Evolutionary conservation across 2,888 invertebrate species (phyloP).

Genomic region (Vesta saturnalis): DNA sequence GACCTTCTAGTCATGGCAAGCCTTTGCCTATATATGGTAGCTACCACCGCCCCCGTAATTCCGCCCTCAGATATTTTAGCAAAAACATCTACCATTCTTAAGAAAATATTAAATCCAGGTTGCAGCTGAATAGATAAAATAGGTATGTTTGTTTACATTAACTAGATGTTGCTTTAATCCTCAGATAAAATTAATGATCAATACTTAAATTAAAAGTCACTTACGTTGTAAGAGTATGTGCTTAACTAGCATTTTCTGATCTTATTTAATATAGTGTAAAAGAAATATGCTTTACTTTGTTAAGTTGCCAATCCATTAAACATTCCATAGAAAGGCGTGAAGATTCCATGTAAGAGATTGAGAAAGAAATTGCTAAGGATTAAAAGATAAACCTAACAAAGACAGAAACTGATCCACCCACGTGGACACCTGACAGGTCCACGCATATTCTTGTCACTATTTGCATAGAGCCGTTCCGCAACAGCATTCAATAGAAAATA

Average conservation of each 20-base stretch:
- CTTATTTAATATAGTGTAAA: not conserved
- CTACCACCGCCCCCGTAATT: slow-evolving; percentile 57
- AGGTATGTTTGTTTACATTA: not conserved
- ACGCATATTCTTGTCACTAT: slow-evolving; percentile 58
- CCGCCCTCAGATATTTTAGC: slow-evolving; percentile 53
- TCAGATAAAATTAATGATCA: not conserved
- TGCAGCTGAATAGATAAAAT: not conserved
- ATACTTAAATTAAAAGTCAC: not conserved
- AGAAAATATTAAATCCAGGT: slow-evolving; percentile 31
- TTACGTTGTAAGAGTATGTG: not conserved
- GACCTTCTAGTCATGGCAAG: slow-evolving; percentile 52
- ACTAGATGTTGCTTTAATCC: not conserved
- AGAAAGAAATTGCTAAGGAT: slow-evolving; percentile 39
- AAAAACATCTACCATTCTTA: slow-evolving; percentile 42
- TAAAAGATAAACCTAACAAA: slow-evolving; percentile 43
- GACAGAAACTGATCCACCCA: slow-evolving; percentile 60
- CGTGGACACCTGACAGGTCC: slow-evolving; percentile 60
- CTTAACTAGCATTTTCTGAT: not conserved
- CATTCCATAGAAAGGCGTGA: slow-evolving; percentile 56
- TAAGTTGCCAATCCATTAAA: slow-evolving; percentile 41
- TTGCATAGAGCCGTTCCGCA: slow-evolving; percentile 55
- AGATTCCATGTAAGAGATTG: slow-evolving; percentile 47
- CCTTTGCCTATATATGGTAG: slow-evolving; percentile 58
- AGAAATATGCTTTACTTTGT: slow-evolving; percentile 1
- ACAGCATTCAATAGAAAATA: slow-evolving; percentile 26